Conservation (phyloP, 2,797 vertebrate genomes). For the Fistularia commersonii region DNA sequence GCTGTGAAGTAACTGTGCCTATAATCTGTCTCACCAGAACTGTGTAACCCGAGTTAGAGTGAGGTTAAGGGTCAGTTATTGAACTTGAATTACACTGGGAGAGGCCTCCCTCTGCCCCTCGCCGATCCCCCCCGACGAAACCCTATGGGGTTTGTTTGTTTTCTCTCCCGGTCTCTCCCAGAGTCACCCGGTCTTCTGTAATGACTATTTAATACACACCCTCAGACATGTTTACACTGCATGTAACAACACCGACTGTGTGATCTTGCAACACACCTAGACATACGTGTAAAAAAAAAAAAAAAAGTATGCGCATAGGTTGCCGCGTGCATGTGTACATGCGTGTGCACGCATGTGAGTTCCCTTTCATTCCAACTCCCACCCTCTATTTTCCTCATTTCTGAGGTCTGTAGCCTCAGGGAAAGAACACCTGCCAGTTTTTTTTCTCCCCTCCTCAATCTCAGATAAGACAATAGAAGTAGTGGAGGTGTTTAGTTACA, state of each 20-base stretch:
- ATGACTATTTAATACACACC: slow-evolving; percentile 73
- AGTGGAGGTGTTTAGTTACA: slow-evolving; percentile 66
- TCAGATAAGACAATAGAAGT: slow-evolving; percentile 69
- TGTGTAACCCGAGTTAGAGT: slow-evolving; percentile 67
- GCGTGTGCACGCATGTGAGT: slow-evolving; percentile 25
- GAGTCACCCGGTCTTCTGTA: slow-evolving; percentile 68
- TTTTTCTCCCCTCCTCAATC: slow-evolving; percentile 43
- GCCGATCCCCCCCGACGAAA: slow-evolving; percentile 50
- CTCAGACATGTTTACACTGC: slow-evolving; percentile 72
- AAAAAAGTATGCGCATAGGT: slow-evolving; percentile 27
- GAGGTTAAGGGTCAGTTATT: slow-evolving; percentile 73
- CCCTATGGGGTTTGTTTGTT: slow-evolving; percentile 73
- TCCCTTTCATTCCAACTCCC: slow-evolving; percentile 60
- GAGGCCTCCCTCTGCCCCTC: slow-evolving; percentile 54
- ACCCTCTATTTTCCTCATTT: slow-evolving; percentile 65
- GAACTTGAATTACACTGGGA: slow-evolving; percentile 73
- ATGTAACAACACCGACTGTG: slow-evolving; percentile 62
- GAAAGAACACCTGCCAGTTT: slow-evolving; percentile 69
- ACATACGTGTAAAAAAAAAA: slow-evolving; percentile 55
- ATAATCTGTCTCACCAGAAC: slow-evolving; percentile 68
- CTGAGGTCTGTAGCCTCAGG: slow-evolving; percentile 65
- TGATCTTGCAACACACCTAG: slow-evolving; percentile 64
- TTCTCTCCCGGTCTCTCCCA: slow-evolving; percentile 70
- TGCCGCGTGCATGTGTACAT: slow-evolving; percentile 16
- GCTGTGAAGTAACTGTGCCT: slow-evolving; percentile 68